Percentiles rank a stretch among this genome's conserved stretches.
phyloP scores from a whole-genome alignment of 1,140 invertebrate genomes.

The Philopotamus ludificatus region DNA sequence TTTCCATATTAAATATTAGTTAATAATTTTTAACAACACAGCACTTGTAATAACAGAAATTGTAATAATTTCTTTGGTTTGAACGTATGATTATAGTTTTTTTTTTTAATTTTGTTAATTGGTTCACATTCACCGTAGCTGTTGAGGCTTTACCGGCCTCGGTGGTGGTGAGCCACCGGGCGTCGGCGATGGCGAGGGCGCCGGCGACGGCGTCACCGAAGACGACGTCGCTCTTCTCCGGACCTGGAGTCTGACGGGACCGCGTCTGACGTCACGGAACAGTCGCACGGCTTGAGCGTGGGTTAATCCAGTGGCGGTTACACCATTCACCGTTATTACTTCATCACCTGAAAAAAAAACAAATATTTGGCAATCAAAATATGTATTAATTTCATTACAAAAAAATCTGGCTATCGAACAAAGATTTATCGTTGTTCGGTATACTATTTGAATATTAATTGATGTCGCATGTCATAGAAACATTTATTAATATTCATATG shows the following conservation, averaged over 20 bases:
- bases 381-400: too few species aligned
- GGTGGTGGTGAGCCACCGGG: conserved; percentile 43
- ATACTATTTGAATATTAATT: too few species aligned
- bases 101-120: not conserved
- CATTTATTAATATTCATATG: too few species aligned
- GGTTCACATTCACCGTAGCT: conserved; percentile 14
- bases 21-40: too few species aligned
- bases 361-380: too few species aligned
- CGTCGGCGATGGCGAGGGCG: conserved; percentile 53
- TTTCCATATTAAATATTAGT: too few species aligned
- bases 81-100: too few species aligned
- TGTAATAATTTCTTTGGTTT: too few species aligned
- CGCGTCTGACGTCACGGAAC: conserved; percentile 75
- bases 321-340: conserved; percentile 74
- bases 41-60: too few species aligned
- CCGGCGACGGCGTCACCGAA: conserved; percentile 49
- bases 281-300: conserved; percentile 76
- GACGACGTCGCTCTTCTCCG: conserved; percentile 57
- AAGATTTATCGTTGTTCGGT: too few species aligned
- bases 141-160: conserved; percentile 46
- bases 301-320: conserved; percentile 67
- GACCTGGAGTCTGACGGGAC: conserved; percentile 68
- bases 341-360: conserved; percentile 67
- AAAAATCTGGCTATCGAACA: too few species aligned
- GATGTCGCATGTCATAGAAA: too few species aligned